phyloP scores from a whole-genome alignment of 2,797 vertebrate genomes.

The Pseudocheirus occidentalis region DNA sequence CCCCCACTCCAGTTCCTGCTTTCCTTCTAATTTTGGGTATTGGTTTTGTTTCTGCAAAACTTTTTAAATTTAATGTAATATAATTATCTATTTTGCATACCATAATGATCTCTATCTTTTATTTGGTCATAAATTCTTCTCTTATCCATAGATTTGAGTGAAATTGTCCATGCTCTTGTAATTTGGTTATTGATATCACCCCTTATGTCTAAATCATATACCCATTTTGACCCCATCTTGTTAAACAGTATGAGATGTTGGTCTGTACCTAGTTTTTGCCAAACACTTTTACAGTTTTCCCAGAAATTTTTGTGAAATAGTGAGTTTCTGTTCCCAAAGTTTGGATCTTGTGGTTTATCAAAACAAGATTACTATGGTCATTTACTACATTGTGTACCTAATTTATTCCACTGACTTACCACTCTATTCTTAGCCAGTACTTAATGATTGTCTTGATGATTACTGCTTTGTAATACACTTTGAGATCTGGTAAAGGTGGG shows the following conservation, averaged over 20 bases:
- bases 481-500: background rate
- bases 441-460: background rate
- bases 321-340: background rate
- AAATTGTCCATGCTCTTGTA: background rate
- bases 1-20: background rate
- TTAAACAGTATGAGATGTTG: background rate
- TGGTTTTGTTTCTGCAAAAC: background rate
- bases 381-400: background rate
- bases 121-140: background rate
- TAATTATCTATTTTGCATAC: background rate
- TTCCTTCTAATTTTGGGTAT: background rate
- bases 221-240: background rate
- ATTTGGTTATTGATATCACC: background rate
- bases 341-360: background rate
- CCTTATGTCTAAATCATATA: background rate
- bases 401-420: background rate
- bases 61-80: background rate
- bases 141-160: background rate
- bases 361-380: background rate
- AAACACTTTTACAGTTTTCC: background rate
- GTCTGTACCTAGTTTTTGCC: background rate
- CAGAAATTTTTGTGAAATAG: background rate
- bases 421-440: background rate
- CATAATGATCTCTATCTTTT: background rate
- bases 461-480: background rate